phyloP scores from a whole-genome alignment of 2,113 vertebrate genomes.

The Sebastes schlegelii region DNA sequence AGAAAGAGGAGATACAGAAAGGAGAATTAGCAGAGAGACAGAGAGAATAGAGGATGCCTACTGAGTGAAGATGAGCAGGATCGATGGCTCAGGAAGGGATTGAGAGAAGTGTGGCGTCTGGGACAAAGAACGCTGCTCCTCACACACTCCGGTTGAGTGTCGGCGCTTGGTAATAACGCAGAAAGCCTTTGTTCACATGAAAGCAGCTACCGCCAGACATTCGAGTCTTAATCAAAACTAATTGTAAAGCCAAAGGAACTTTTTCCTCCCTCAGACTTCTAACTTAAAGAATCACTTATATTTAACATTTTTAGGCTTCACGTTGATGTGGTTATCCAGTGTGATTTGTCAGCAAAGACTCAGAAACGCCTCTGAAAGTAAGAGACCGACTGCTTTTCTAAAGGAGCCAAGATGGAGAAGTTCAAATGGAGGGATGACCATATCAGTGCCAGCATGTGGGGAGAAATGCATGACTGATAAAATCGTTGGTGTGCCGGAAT shows the following conservation, averaged over 20 bases:
- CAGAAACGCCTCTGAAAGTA: constrained; percentile 3
- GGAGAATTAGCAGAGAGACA: constrained; percentile 58
- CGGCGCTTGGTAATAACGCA: constrained; percentile 21
- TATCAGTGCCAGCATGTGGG: constrained; percentile 11
- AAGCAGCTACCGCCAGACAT: constrained; percentile 35
- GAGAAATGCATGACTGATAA: constrained; percentile 35
- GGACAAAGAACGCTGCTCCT: constrained; percentile 54
- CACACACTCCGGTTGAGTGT: constrained; percentile 28
- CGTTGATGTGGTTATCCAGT: neutral
- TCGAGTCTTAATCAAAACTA: constrained; percentile 27
- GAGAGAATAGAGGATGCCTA: constrained; percentile 50
- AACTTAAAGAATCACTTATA: constrained; percentile 5
- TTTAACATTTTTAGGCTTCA: neutral
- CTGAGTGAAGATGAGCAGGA: constrained; percentile 58
- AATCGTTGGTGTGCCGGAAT: constrained; percentile 26
- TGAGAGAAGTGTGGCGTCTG: constrained; percentile 34
- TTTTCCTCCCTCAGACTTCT: neutral
- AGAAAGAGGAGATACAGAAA: constrained; percentile 50
- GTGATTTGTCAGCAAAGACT: constrained; percentile 1
- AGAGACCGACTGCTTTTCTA: neutral
- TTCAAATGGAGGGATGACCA: neutral
- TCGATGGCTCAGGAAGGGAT: constrained; percentile 61
- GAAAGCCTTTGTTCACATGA: constrained; percentile 50
- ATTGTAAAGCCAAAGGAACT: constrained; percentile 18
- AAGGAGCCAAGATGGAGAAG: constrained; percentile 12